Conservation (phyloP, 2,797 vertebrate species). For the Acrocephalus scirpaceus region DNA sequence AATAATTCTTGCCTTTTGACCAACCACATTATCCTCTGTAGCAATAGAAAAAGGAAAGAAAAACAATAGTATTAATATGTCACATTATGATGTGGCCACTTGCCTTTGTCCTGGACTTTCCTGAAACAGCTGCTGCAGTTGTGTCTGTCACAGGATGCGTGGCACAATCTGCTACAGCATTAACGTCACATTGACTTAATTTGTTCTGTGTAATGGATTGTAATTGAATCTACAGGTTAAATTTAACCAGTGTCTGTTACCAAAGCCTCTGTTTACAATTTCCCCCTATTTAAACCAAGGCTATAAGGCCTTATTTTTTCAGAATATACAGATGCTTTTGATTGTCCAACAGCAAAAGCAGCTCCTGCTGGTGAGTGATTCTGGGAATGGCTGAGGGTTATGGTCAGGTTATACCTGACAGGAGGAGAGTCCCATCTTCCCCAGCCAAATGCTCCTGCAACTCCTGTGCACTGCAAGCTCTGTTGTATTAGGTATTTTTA, state of each 20-base stretch:
- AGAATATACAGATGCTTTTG: background rate
- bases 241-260: background rate
- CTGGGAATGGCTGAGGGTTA: background rate
- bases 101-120: background rate
- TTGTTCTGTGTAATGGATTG: conserved; percentile 2
- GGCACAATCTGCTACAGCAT: background rate
- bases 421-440: background rate
- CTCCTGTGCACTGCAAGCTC: background rate
- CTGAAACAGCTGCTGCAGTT: background rate
- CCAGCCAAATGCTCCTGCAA: background rate
- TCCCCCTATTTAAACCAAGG: background rate
- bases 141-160: background rate
- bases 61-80: background rate
- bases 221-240: conserved; percentile 37
- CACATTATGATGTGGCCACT: background rate
- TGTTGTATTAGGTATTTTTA: background rate
- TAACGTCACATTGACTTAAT: background rate
- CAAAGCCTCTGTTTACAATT: background rate
- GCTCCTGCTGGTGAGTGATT: background rate
- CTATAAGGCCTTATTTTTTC: background rate
- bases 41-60: background rate
- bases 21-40: background rate
- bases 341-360: background rate
- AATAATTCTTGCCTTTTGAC: background rate
- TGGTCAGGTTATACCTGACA: background rate